phyloP scores from a whole-genome alignment of 2,888 invertebrate genomes.

The Minunthozetes semirufus region DNA sequence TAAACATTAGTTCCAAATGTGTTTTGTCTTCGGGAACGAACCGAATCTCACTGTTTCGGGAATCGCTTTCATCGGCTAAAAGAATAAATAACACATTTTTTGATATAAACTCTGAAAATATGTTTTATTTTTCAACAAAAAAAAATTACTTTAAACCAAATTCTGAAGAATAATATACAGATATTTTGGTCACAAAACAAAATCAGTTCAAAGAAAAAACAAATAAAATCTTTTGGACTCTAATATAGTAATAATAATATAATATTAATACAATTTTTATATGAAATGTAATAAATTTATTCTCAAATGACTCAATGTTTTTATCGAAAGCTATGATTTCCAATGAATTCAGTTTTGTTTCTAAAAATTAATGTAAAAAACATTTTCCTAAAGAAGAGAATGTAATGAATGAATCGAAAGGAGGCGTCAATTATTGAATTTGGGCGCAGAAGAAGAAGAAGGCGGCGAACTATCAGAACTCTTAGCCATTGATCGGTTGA shows the following conservation, averaged over 20 bases:
- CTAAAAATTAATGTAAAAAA: background rate
- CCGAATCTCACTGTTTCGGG: conserved; percentile 60
- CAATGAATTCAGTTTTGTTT: too few relatives aligned
- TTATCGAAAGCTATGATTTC: background rate
- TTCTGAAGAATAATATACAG: background rate
- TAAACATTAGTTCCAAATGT: conserved; percentile 61
- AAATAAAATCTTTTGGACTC: background rate
- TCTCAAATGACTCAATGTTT: conserved; percentile 4
- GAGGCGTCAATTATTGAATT: conserved; percentile 20
- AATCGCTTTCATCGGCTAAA: conserved; percentile 53
- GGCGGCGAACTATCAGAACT: conserved; percentile 15
- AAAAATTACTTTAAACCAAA: conserved; percentile 3
- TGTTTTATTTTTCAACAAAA: background rate
- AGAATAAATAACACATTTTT: too few relatives aligned
- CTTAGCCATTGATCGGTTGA: background rate
- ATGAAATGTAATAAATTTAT: conserved; percentile 4
- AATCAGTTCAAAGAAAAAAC: background rate
- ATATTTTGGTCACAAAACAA: background rate
- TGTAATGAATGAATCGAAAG: background rate
- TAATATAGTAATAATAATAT: conserved; percentile 1
- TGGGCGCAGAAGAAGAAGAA: background rate
- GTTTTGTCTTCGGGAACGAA: conserved; percentile 62
- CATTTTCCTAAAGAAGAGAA: background rate
- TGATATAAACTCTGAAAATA: conserved; percentile 3
- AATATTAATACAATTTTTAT: background rate